A percentile compares a stretch with the other conserved stretches of the same genome.
Evolutionary conservation across 2,113 vertebrate genomes (phyloP).

Genomic region (Ptilonorhynchus violaceus): DNA sequence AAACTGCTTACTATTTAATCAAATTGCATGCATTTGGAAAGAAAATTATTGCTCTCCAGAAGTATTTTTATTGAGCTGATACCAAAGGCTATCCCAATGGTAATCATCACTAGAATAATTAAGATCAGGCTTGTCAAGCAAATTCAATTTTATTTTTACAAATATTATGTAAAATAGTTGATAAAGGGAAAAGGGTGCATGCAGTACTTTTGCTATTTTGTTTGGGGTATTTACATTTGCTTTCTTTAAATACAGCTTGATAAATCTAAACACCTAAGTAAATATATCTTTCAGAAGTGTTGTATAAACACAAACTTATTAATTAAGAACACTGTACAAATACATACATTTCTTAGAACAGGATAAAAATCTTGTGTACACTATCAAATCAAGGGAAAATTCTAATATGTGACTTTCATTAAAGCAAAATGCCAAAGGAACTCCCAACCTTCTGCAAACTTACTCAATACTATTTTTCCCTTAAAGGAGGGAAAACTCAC

Average conservation of each 20-base stretch:
- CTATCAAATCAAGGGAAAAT: not conserved
- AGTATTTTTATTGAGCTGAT: not conserved
- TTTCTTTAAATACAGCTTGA: not conserved
- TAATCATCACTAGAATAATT: not conserved
- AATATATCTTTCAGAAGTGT: not conserved
- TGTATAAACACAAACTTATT: not conserved
- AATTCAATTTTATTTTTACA: not conserved
- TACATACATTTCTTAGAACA: not conserved
- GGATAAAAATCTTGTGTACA: not conserved
- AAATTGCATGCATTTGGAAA: not conserved
- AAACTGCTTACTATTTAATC: not conserved
- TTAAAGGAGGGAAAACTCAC: not conserved
- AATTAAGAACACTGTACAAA: not conserved
- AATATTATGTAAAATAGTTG: not conserved
- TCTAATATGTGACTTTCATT: not conserved
- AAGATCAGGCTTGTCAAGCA: not conserved
- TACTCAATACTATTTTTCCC: not conserved
- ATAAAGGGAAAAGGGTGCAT: not conserved
- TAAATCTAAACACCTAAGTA: not conserved
- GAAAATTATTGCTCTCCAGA: not conserved
- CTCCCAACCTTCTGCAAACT: not conserved
- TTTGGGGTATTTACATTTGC: not conserved
- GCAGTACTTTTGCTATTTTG: not conserved
- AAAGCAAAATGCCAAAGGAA: not conserved
- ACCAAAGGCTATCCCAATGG: not conserved